phyloP scores from a whole-genome alignment of 2,888 invertebrate species.

The Gortyna flavago region DNA sequence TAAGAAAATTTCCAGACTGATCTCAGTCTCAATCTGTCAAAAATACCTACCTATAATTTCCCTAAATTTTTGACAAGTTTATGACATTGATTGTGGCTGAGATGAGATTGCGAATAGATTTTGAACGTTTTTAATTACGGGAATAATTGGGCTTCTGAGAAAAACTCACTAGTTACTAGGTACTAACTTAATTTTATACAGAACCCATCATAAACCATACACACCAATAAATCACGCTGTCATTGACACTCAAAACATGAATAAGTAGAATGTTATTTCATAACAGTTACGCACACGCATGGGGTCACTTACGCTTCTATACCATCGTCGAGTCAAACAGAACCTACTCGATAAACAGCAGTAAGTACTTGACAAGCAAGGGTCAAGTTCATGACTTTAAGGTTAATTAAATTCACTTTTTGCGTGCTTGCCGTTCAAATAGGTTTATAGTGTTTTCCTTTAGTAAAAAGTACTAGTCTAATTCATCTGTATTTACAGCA shows the following conservation, averaged over 20 bases:
- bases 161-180: too few relatives aligned
- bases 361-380: constrained; percentile 12
- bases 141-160: too few relatives aligned
- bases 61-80: too few relatives aligned
- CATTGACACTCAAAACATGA: constrained; percentile 65
- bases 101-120: too few relatives aligned
- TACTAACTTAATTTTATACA: neutral
- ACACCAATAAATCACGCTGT: constrained; percentile 44
- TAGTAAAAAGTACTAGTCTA: neutral
- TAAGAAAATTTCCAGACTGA: too few relatives aligned
- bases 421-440: constrained; percentile 29
- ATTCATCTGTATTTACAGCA: neutral
- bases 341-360: constrained; percentile 37
- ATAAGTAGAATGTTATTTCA: constrained; percentile 62
- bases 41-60: too few relatives aligned
- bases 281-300: constrained; percentile 56
- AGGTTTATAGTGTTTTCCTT: constrained; percentile 27
- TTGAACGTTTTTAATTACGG: too few relatives aligned
- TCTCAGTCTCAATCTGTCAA: too few relatives aligned
- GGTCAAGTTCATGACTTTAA: constrained; percentile 59
- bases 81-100: too few relatives aligned
- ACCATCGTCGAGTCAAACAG: constrained; percentile 42
- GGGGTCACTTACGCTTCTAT: constrained; percentile 47
- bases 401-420: constrained; percentile 56
- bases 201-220: constrained; percentile 29